These are phyloP conservation scores for Dendrolimus pini DNA, from an alignment of 2,888 invertebrate species.

Conservation along the genomic window DNA sequence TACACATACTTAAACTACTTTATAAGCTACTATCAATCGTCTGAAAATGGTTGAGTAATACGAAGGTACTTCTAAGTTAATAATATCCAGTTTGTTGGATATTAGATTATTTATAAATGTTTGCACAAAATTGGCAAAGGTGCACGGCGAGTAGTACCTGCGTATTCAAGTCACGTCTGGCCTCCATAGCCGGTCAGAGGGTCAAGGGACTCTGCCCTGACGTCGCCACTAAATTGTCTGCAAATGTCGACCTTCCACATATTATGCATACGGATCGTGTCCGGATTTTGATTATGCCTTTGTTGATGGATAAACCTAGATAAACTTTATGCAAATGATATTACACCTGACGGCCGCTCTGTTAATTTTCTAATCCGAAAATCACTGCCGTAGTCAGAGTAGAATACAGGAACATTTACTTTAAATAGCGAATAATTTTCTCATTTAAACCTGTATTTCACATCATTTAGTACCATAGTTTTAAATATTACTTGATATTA, in stretches of 20 bases:
- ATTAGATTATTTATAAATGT: conserved; percentile 2
- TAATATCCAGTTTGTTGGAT: no score
- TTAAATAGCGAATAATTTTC: no score
- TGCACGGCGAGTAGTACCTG: conserved; percentile 7
- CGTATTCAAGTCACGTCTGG: conserved; percentile 36
- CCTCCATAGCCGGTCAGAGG: conserved; percentile 28
- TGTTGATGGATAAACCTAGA: conserved; percentile 10
- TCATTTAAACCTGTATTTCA: no score
- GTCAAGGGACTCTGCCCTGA: conserved; percentile 33
- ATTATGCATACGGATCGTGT: conserved; percentile 33
- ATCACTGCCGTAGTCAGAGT: no score
- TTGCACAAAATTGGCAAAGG: neutral
- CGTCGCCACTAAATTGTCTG: conserved; percentile 44
- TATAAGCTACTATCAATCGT: no score
- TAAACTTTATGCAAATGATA: neutral
- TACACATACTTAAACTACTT: no score
- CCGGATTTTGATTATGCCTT: conserved; percentile 26
- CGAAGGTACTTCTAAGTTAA: no score
- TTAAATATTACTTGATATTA: no score
- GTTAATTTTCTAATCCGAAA: neutral
- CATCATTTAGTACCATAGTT: no score
- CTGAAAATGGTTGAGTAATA: no score
- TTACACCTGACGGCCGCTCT: neutral
- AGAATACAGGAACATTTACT: no score
- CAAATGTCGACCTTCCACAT: conserved; percentile 25